Evolutionary conservation across 2,888 invertebrate species (phyloP), one percentile per base, ranked within the genome.

Genomic region (Plagiodera versicolora): DNA sequence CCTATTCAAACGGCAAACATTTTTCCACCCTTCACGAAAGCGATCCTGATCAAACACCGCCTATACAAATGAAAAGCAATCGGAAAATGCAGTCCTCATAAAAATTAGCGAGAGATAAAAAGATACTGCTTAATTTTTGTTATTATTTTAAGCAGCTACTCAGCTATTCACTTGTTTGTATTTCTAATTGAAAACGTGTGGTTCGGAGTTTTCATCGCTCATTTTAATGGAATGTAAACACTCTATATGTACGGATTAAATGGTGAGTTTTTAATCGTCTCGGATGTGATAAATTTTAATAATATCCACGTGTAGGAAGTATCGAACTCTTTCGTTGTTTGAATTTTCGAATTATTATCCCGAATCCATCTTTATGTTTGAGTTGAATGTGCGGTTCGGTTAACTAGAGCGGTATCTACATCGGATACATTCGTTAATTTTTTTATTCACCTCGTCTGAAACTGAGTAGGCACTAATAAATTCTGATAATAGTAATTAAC

Each of bases 111-210:
- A 62, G 60, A 64, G 60, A 65, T 65, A 58, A 62, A 59, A 54
- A 51, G 61, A 53, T 51, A 14, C 58, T 49, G 39, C 18, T 11
- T 50, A 39, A 52, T 63, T 58, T 59, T 57, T 64, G 66, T 71
- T 75, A 74, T 75, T 74, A 75, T 75, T 76, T 74, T 72, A 70
- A 71, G 70, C 69, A 69, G 66, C 70, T 69, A 61, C 67, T 28
- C 52, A 62, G 58, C 58, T 55, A 66, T 64, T 66, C 62, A 49
- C 54, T 60, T 67, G 67, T 67, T 67, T 67, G 64, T 64, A 67
- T 63, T 63, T 58, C 59, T 66, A 67, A 79, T 80, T 79, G 80
- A 72, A 80, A 79, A 79, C 80, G 79, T 80, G 80, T 76, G 77
- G 73, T 75, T 72, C 70, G 70, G 70, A 75, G 73, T 75, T 77